Evolutionary conservation across 2,113 vertebrate genomes (phyloP).

Genomic region (Parotia lawesii): DNA sequence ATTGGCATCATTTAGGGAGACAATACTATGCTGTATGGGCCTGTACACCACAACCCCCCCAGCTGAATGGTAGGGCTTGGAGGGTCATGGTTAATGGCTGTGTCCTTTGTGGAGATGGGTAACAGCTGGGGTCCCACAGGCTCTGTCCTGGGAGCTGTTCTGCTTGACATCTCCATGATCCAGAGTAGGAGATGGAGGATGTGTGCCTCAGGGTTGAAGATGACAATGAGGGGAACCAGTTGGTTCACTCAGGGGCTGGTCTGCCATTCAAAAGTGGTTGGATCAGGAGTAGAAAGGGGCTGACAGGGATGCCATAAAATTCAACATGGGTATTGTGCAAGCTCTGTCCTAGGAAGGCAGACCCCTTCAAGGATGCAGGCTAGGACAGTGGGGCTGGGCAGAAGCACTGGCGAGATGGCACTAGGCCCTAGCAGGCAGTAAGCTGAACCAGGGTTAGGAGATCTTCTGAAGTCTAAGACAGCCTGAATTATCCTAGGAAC

Average conservation of each 20-base stretch:
- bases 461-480: neutral
- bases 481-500: neutral
- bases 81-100: neutral
- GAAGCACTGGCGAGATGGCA: neutral
- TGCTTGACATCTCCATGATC: neutral
- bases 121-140: accelerated
- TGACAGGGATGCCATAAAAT: neutral
- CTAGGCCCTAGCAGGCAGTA: accelerated
- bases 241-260: neutral
- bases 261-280: neutral
- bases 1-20: neutral
- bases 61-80: accelerated
- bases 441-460: neutral
- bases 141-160: neutral
- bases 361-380: neutral
- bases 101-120: neutral
- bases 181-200: neutral
- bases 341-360: neutral
- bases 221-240: neutral
- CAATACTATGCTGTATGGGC: accelerated
- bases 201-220: accelerated
- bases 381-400: accelerated
- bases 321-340: neutral
- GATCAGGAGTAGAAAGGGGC: accelerated
- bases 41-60: neutral